Base-by-base conservation (phyloP, 2,113 vertebrate species). In the Rhineura floridana region DNA sequence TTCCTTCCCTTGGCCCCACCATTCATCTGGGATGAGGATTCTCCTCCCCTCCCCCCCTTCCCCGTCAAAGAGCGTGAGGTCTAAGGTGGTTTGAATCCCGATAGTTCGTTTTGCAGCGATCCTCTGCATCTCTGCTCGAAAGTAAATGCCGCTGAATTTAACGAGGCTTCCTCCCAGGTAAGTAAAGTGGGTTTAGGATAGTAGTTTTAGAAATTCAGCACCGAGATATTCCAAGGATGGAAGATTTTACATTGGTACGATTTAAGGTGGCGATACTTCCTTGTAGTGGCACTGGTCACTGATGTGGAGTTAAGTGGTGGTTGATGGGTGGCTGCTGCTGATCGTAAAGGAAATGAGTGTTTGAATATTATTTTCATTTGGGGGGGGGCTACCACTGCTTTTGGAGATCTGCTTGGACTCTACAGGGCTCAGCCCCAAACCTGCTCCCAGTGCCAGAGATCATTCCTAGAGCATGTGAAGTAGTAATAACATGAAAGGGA, bases 351-450 rank as follows among this genome's bases (percentile, higher is more conserved):
- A 83, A 88, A 52, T 13, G 70, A 83, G 59, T 67, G 44, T 72
- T 77, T 44, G 72, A 44, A 33, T 59, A 19, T 21, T 59, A 19
- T 65, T 63, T 88, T 83, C n/a, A n/a, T n/a, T n/a, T n/a, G n/a
- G n/a, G n/a, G n/a, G n/a, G n/a, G n/a, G 87, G 81, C 81, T 50
- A 44, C 55, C 73, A 42, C 59, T 39, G 52, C 55, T 63, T 44
- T 83, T 88, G 87, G 87, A 88, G 46, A 88, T 52, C 44, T 83
- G 87, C 87, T 81, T 88, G 59, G 81, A 55, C 62, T 65, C 72
- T n/a, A 62, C 44, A 67, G 72, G 72, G 28, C 28, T 76, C 77
- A n/a, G 77, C 33, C 46, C 63, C 10, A 80, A 72, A 81, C 36
- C 46, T 80, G 9, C 3, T 23, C 23, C 28, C 19, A 4, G 23